Conservation (phyloP, 2,888 invertebrate species). For the Plemyria rubiginata region DNA sequence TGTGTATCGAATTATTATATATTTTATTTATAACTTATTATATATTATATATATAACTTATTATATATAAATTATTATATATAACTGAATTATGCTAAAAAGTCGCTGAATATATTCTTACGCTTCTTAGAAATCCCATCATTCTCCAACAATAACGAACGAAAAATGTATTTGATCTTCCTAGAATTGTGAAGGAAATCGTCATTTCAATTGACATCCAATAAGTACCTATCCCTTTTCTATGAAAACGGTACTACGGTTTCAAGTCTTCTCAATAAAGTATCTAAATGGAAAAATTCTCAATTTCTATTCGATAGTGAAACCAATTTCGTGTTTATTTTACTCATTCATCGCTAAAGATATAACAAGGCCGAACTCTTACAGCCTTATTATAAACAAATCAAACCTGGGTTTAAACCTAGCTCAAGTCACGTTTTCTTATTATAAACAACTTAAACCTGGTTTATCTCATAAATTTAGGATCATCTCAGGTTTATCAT, state of each 20-base stretch:
- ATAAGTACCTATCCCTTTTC: constrained; percentile 1
- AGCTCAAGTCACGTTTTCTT: too few relatives aligned
- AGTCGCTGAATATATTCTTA: too few relatives aligned
- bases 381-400: too few relatives aligned
- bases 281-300: background rate
- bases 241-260: background rate
- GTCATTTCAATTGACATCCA: background rate
- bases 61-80: too few relatives aligned
- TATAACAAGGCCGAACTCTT: background rate
- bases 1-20: too few relatives aligned
- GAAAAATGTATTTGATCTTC: constrained; percentile 3
- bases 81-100: too few relatives aligned
- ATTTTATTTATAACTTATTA: too few relatives aligned
- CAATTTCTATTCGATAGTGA: constrained; percentile 11
- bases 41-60: too few relatives aligned
- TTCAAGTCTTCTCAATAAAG: constrained; percentile 5
- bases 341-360: background rate
- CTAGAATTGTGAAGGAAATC: background rate
- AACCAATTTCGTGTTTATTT: background rate
- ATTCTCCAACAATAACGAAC: background rate
- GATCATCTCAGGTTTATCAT: too few relatives aligned
- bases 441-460: too few relatives aligned
- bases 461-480: too few relatives aligned
- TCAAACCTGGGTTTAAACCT: too few relatives aligned
- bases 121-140: background rate